A percentile compares a stretch with the other conserved stretches of the same genome.
Conservation (phyloP, 2,797 vertebrate species). For the Poeciliopsis paucimaculata region DNA sequence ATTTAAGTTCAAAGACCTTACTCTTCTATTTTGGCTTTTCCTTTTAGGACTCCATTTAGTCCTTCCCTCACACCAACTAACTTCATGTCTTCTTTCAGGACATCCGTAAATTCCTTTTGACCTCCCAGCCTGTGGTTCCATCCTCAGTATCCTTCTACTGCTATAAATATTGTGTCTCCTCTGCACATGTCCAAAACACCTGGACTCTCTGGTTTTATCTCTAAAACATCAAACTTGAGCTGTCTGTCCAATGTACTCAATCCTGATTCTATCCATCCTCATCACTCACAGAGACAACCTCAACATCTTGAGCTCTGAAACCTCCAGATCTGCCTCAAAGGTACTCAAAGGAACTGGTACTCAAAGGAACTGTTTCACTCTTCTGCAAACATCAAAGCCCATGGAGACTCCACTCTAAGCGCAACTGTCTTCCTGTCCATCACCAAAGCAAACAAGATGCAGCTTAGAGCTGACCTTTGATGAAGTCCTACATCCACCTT, state of each 20-base stretch:
- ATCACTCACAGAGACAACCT: background rate
- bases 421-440: background rate
- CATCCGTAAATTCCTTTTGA: background rate
- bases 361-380: background rate
- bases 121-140: background rate
- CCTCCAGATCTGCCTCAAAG: background rate
- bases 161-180: background rate
- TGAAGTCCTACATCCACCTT: background rate
- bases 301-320: background rate
- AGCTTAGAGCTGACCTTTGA: background rate
- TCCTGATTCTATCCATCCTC: background rate
- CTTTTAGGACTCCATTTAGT: background rate
- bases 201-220: background rate
- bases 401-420: background rate
- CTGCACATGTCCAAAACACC: background rate
- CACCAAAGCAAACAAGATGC: background rate
- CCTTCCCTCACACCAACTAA: background rate
- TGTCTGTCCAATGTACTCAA: background rate
- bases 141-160: background rate
- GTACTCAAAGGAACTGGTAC: background rate
- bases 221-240: background rate
- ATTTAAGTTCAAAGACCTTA: background rate
- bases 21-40: background rate
- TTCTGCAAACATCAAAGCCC: background rate
- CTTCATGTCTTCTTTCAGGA: background rate